Evolutionary conservation across 2,888 invertebrate genomes (phyloP), one percentile per base, ranked within the genome.

Genomic region (Meghimatium bilineatum): DNA sequence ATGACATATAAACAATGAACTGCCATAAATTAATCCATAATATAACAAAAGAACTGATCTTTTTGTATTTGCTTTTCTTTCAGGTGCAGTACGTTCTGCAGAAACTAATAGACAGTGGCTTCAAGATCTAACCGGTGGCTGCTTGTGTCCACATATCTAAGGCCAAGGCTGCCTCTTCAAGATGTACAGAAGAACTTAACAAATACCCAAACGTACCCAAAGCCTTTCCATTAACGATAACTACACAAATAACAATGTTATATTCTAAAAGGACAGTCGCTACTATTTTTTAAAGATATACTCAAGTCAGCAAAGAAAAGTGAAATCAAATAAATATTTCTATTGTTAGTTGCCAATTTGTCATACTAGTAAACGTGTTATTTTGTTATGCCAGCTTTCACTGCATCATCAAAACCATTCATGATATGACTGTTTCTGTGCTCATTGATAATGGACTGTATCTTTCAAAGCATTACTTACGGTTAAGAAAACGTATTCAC

Each of bases 61-160:
- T 44, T 23, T 36, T 26, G 29, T 69, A 23, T 69, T 69, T 36
- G 3, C 38, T 10, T 67, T 6, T 69, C 26, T 69, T 29, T 3
- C 72, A 80, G 80, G 80, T 80, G 26, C 80, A 80, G 56, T 80
- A 80, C 36, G 72, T 80, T 20, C 80, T 80, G 56, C 71, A 80
- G 36, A 71, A 80, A 60, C 56, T 80, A 6, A 12, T 72, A 49
- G 80, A 80, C 56, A 80, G 80, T 36, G 80, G 80, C 34, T 80
- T 80, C 80, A 71, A 80, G 80, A 36, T 71, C 56, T 80, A 80
- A 69, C 5, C 44, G 10, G 5, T 38, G 29, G 17, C 20, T 3
- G 10, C 8, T 20, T 20, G 36, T 26, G 69, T 69, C 69, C 3
- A 6, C 32, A 26, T 36, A 60, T 29, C 52, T 10, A 34, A 34